Base-by-base conservation (phyloP, 1,140 invertebrate genomes). In the Ceratina japonica region DNA sequence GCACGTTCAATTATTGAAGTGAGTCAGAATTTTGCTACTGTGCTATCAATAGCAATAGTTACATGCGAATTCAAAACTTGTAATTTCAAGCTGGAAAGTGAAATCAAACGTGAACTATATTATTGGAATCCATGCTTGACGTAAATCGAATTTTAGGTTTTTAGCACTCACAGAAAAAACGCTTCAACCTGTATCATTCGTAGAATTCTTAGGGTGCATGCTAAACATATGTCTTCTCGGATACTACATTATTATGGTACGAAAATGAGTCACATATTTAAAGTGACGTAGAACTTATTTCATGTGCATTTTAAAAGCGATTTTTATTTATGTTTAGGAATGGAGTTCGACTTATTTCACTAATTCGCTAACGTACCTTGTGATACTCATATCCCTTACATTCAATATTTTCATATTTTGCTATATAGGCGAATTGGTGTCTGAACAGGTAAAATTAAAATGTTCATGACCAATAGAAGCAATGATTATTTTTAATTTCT, bases 161-260 rank as follows among this genome's bases (percentile, higher is more conserved):
- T 72, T 87, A 15, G 16, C 72, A 0, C 59, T 79, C 1, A 79
- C 83, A n/a, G 85, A 90, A 58, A 69, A 66, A 18, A 63, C 85
- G 51, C 66, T 89, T 10, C 86, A 85, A n/a, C 81, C 86, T 61
- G 72, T 89, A 49, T 87, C 87, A 22, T 76, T 89, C 8, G 80
- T 89, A 2, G 88, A 90, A 83, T 83, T 89, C 22, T 56, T 87
- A 0, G 87, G 87, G 8, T 89, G 83, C 27, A 89, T 86, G 0
- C 64, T 89, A 65, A 86, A 86, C 13, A 88, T 89, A 56, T 90
- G 89, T 69, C 84, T 89, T 52, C 74, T 89, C 15, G 87, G 84
- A 63, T 90, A 89, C 83, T 90, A 87, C 58, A 74, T 85, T 37
- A 84, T 90, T 12, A 79, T 79, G 83, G 89, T 87, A 83, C 49